A percentile compares a stretch with the other conserved stretches of the same genome.
Conservation (phyloP, 2,888 invertebrate species). For the Nomada fucata region DNA sequence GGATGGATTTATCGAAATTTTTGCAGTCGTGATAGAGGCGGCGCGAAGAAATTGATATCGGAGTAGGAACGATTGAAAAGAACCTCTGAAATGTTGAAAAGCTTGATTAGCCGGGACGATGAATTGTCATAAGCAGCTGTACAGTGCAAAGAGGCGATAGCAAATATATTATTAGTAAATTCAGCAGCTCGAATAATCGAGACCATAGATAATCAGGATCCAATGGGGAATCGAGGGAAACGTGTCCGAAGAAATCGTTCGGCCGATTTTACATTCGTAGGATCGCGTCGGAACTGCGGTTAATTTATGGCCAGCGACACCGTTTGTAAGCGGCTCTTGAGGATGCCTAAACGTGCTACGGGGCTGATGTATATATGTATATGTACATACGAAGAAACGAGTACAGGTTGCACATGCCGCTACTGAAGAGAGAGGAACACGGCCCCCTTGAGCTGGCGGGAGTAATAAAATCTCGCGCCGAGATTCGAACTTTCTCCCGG, state of each 20-base stretch:
- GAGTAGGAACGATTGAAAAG: no score
- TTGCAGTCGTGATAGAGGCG: no score
- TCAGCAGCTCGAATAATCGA: no score
- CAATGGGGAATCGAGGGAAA: no score
- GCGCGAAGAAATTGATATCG: no score
- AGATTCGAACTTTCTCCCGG: constrained; percentile 38
- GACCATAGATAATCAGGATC: no score
- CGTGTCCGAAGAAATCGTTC: constrained; percentile 32
- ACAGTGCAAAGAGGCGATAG: no score
- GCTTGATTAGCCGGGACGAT: no score
- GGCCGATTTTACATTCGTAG: constrained; percentile 51
- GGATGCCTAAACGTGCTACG: constrained; percentile 42
- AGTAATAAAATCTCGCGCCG: constrained; percentile 20
- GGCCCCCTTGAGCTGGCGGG: not conserved
- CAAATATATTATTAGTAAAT: no score
- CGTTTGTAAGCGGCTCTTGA: constrained; percentile 50
- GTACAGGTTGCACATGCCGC: constrained; percentile 35
- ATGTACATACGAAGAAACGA: constrained; percentile 17
- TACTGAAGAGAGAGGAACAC: constrained; percentile 26
- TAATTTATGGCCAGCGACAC: constrained; percentile 48
- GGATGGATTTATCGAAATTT: no score
- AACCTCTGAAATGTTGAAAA: no score
- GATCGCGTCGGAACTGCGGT: constrained; percentile 17
- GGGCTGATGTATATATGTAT: constrained; percentile 29
- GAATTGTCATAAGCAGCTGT: no score